Percentiles rank a stretch among this genome's conserved stretches.
These are phyloP conservation scores for Drosophila fulvimacula DNA, from an alignment of 2,888 invertebrate species.

Conservation along the genomic window DNA sequence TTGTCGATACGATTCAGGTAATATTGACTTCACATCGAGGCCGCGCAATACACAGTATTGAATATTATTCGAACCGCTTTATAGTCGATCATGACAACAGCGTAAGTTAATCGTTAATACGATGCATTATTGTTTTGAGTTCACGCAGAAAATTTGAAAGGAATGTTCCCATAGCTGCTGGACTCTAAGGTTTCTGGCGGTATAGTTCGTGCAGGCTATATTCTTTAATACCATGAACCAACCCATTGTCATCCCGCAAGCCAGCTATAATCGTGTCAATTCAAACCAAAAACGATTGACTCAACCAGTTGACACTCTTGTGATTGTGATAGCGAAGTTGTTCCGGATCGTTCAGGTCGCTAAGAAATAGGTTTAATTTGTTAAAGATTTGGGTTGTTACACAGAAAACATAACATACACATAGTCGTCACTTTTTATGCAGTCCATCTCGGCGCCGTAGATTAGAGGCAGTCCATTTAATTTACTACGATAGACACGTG, in stretches of 20 bases:
- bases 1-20: constrained; percentile 58
- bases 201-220: constrained; percentile 25
- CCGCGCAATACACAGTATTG: constrained; percentile 28
- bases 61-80: neutral
- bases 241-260: constrained; percentile 42
- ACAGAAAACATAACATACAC: constrained; percentile 35
- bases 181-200: constrained; percentile 53
- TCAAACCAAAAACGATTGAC: constrained; percentile 62
- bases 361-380: constrained; percentile 1
- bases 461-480: constrained; percentile 45
- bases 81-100: constrained; percentile 51
- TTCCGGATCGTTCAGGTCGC: constrained; percentile 40
- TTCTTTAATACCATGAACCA: constrained; percentile 30
- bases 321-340: constrained; percentile 22
- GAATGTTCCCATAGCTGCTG: constrained; percentile 50
- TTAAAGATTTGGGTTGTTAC: neutral
- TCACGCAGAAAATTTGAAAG: constrained; percentile 50
- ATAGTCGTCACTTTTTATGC: constrained; percentile 40
- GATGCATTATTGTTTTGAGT: constrained; percentile 40
- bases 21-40: constrained; percentile 14
- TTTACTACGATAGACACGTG: constrained; percentile 35
- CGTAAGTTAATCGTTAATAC: constrained; percentile 39
- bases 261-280: constrained; percentile 53
- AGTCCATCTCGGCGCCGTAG: constrained; percentile 65
- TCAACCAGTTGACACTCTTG: constrained; percentile 65